These are phyloP conservation scores for Pristionchus mayeri DNA, from an alignment of 2,888 invertebrate species.

Conservation along the genomic window DNA sequence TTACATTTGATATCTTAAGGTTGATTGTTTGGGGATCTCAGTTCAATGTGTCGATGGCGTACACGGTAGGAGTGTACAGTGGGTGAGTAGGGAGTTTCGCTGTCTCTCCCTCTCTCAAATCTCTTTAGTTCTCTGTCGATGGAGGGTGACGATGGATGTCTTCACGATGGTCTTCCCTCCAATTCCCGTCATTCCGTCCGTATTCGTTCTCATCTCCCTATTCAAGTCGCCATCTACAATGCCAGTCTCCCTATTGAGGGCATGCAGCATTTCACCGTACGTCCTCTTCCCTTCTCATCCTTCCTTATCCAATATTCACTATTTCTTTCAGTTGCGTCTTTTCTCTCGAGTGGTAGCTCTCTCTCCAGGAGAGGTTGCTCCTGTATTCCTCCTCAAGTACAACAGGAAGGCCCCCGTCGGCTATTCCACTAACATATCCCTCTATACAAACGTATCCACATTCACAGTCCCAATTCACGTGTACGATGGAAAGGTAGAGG, in stretches of 20 bases:
- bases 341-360: conserved; percentile 60
- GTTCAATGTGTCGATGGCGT: conserved; percentile 42
- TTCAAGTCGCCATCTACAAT: conserved; percentile 85
- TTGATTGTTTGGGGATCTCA: not conserved
- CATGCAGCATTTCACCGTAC: conserved; percentile 63
- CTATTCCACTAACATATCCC: conserved; percentile 54
- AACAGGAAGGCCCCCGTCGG: conserved; percentile 53
- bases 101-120: not conserved
- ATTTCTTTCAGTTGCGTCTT: conserved; percentile 57
- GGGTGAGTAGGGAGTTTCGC: conserved; percentile 36
- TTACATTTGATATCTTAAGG: not conserved
- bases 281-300: not conserved
- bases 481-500: conserved; percentile 78
- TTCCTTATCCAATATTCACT: too few relatives aligned
- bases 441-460: conserved; percentile 85
- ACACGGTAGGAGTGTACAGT: conserved; percentile 46
- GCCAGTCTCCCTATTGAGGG: conserved; percentile 83
- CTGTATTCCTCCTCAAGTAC: conserved; percentile 70
- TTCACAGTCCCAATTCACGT: conserved; percentile 83
- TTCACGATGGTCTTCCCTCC: conserved; percentile 76
- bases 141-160: conserved; percentile 43
- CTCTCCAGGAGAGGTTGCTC: conserved; percentile 60
- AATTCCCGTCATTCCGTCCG: conserved; percentile 77
- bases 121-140: not conserved
- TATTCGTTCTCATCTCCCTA: conserved; percentile 85